Percentiles rank a stretch among this genome's conserved stretches.
phyloP scores from a whole-genome alignment of 2,113 vertebrate species.

The Pipa parva region DNA sequence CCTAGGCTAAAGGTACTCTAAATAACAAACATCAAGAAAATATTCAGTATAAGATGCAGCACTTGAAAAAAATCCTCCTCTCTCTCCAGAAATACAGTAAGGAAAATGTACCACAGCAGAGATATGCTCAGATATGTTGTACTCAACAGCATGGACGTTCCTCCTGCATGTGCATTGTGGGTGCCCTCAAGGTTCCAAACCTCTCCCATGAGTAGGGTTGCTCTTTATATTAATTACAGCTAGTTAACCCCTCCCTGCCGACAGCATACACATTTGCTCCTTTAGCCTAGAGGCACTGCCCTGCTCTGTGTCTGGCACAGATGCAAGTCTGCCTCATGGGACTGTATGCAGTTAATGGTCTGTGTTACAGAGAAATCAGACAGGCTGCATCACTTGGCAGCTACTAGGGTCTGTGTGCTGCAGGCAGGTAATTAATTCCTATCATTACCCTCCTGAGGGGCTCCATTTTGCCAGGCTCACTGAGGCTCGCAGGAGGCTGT shows the following conservation, averaged over 20 bases:
- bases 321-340: neutral
- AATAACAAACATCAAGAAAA: too few relatives aligned
- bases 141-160: too few relatives aligned
- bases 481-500: neutral
- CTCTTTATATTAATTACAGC: constrained; percentile 10
- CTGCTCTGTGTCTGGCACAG: neutral
- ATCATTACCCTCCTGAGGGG: neutral
- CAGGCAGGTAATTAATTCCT: constrained; percentile 3
- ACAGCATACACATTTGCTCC: neutral
- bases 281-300: neutral
- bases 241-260: constrained; percentile 5
- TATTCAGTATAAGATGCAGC: too few relatives aligned
- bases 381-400: neutral
- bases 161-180: too few relatives aligned
- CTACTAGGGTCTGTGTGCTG: neutral
- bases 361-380: neutral
- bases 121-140: too few relatives aligned
- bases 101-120: too few relatives aligned
- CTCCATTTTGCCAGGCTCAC: neutral
- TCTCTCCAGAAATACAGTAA: too few relatives aligned
- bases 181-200: too few relatives aligned
- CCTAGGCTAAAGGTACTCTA: too few relatives aligned
- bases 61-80: too few relatives aligned
- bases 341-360: neutral
- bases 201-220: neutral